Conservation (phyloP, 2,113 vertebrate genomes). For the Empidonax alnorum region DNA sequence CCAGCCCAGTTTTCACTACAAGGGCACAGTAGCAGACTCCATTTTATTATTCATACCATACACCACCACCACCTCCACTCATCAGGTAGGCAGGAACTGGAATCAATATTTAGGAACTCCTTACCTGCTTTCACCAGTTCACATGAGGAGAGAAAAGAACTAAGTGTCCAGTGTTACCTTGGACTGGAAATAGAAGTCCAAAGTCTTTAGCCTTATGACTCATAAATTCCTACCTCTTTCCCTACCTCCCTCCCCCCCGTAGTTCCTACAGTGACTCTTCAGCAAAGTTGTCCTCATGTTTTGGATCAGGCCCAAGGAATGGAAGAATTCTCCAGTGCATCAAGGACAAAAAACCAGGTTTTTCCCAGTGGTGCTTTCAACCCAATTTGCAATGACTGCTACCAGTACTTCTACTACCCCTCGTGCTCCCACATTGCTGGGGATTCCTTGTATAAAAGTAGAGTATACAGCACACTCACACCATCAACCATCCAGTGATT, state of each 20-base stretch:
- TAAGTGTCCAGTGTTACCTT: not conserved
- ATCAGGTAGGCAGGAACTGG: not conserved
- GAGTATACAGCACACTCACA: not conserved
- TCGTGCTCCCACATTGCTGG: accelerated
- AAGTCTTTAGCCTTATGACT: not conserved
- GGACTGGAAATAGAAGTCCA: not conserved
- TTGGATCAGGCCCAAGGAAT: not conserved
- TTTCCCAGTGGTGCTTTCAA: not conserved
- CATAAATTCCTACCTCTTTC: not conserved
- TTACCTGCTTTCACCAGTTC: not conserved
- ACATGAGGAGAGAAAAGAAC: not conserved
- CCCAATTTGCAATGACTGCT: not conserved
- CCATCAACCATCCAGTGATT: not conserved
- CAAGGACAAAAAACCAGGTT: not conserved
- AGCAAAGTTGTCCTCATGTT: not conserved
- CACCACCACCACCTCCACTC: accelerated
- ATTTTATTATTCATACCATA: not conserved
- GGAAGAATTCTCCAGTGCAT: not conserved
- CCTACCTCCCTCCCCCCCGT: accelerated
- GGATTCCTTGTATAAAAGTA: not conserved
- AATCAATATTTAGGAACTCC: not conserved
- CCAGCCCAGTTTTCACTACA: not conserved
- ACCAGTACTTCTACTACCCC: not conserved
- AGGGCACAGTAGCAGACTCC: not conserved
- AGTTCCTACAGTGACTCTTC: not conserved